Base-by-base conservation (phyloP, 2,888 invertebrate species). In the Zaprionus obscuricornis region DNA sequence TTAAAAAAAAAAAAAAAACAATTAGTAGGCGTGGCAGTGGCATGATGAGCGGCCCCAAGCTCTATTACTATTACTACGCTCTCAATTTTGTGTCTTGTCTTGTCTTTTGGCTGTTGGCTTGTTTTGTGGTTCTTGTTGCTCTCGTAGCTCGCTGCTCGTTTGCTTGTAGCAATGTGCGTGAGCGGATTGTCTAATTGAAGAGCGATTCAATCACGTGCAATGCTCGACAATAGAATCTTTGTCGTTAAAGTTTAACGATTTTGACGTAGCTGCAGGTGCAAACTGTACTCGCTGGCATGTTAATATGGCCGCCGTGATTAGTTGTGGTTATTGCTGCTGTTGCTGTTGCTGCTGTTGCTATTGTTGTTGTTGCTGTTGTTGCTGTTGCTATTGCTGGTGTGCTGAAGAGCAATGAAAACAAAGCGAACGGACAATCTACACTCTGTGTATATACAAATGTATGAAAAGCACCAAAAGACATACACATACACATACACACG, bases 251-350 rank as follows among this genome's bases (percentile, higher is more conserved):
- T 69, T 82, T 85, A 68, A 78, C 72, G 54, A 79, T 79, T 70
- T 84, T 81, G 75, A 62, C 66, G 51, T 66, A 50, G 84, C 56
- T 79, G 66, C 83, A 82, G 73, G 85, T 84, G 82, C 81, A 81
- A 72, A 78, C 82, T 77, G 77, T 73, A 77, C 75, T 60, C 74
- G 42, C 11, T 50, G 67, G 71, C 64, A 79, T 79, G 81, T 68
- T 85, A 81, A 85, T 78, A 83, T 81, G 84, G 86, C 81, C 76
- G 86, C 81, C 85, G 51, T 74, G 74, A 55, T 57, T 58, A 55
- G 59, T 63, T 60, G 46, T 63, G 64, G 55, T 63, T 63, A 56
- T 64, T 51, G 57, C 42, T 49, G 62, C 39, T 22, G 43, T 10
- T n/a, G n/a, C 34, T 16, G 29, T 16, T 8, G 33, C 27, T 16